A percentile compares a stretch with the other conserved stretches of the same genome.
Conservation (phyloP, 35 echinoderm and acorn worm genomes). For the Diadema setosum region DNA sequence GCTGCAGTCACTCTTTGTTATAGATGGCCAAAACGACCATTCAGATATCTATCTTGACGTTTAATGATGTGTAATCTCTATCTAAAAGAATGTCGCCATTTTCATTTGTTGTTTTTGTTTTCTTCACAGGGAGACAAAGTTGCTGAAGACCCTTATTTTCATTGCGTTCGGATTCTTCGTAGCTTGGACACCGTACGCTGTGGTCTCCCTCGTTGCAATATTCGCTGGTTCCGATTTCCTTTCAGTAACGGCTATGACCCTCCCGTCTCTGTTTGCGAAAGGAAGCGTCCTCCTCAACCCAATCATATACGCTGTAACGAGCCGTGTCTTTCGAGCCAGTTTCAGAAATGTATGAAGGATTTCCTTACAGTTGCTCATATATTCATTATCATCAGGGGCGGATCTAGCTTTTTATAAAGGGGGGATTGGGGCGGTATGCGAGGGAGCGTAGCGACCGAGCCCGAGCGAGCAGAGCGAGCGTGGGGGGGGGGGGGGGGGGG, state of each 20-base stretch:
- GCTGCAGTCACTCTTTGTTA: no score
- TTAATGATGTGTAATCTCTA: no score
- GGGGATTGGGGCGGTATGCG: background rate
- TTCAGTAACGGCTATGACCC: background rate
- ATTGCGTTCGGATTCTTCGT: background rate
- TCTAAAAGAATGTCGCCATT: no score
- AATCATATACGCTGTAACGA: background rate
- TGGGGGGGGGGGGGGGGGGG: background rate
- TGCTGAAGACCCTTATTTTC: background rate
- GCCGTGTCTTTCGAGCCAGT: background rate
- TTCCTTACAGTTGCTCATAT: background rate
- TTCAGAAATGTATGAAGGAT: background rate
- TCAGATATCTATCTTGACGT: no score
- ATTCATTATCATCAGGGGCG: background rate
- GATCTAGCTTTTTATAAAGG: background rate
- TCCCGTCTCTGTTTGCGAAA: slow-evolving; percentile 14
- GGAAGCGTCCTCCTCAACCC: background rate
- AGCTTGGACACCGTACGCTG: slow-evolving; percentile 11
- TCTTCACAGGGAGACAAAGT: background rate
- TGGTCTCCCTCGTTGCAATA: background rate
- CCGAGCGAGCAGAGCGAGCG: background rate
- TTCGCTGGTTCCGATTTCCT: background rate
- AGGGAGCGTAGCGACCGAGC: background rate
- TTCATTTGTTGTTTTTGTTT: no score
- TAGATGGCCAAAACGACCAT: no score